A percentile compares a stretch with the other conserved stretches of the same genome.
Conservation (phyloP, 2,888 invertebrate genomes). For the Pollenia amentaria region DNA sequence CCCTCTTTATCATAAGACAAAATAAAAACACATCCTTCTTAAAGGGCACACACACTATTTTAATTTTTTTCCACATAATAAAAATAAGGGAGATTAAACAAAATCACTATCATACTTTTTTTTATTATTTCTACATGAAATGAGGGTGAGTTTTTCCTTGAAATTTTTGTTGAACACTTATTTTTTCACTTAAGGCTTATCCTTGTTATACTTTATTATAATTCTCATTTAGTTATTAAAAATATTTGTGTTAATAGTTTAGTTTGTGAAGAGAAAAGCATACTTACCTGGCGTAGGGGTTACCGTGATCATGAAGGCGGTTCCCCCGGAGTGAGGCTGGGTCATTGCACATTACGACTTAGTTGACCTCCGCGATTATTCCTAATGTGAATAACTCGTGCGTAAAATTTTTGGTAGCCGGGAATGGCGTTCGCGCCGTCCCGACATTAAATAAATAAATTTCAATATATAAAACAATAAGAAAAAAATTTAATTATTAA, state of each 20-base stretch:
- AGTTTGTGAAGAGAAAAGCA: slow-evolving; percentile 71
- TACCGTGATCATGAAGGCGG: slow-evolving; percentile 80
- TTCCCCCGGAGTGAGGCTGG: slow-evolving; percentile 79
- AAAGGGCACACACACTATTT: too few species aligned
- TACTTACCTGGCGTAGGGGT: slow-evolving; percentile 81
- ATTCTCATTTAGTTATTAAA: neutral
- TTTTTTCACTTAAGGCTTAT: too few species aligned
- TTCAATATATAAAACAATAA: too few species aligned
- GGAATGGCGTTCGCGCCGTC: slow-evolving; percentile 88
- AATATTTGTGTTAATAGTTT: neutral
- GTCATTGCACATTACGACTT: slow-evolving; percentile 76
- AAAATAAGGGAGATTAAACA: too few species aligned
- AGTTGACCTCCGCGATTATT: slow-evolving; percentile 91
- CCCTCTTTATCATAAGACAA: too few species aligned
- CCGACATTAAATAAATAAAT: slow-evolving; percentile 81
- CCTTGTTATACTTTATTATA: neutral
- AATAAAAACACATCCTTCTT: too few species aligned
- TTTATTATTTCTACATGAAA: too few species aligned
- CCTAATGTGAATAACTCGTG: slow-evolving; percentile 91
- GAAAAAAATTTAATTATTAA: too few species aligned
- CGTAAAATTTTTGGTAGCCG: slow-evolving; percentile 89
- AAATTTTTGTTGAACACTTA: too few species aligned
- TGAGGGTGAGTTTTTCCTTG: too few species aligned
- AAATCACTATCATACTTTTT: too few species aligned
- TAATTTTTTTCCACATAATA: too few species aligned